Base-by-base conservation (phyloP, 2,113 vertebrate genomes). In the Sialia sialis region DNA sequence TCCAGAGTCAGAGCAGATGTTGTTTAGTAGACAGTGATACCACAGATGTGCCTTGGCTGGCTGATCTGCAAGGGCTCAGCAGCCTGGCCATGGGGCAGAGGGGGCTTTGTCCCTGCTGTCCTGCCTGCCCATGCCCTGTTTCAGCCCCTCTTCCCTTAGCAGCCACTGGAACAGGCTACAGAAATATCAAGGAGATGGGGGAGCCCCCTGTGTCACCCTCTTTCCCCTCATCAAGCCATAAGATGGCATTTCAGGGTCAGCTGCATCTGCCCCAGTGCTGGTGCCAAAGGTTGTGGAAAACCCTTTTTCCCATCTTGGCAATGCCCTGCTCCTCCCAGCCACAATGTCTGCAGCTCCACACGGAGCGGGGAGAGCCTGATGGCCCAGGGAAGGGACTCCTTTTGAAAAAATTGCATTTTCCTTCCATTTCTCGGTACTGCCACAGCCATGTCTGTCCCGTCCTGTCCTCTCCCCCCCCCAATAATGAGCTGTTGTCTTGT, bases 401-500 rank as follows among this genome's bases (percentile, higher is more conserved):
- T 84, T 89, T 44, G 6, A 0, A 29, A 59, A 72, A 91, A 49
- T 10, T 82, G 84, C 75, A 93, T 94, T 96, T 91, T 84, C 87
- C 59, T 91, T 90, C 92, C 34, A 90, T 86, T 93, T 87, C 93
- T 93, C 77, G 75, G 76, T 26, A 38, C 79, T 6, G 3, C 81
- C 6, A 4, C 43, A 58, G 79, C 62, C 75, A 0, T 58, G 80
- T 52, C 70, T 4, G 0, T 84, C 95, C 49, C 19, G 21, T 87
- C 76, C 84, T 16, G 52, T 29, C 9, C 22, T 22, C 25, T 25
- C 46, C 90, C 96, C 97, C 95, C 94, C 96, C 95, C 95, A 86
- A 95, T 98, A 98, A 98, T 95, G 97, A 98, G 97, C 97, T 97
- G 98, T 98, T 98, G 98, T 98, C 97, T 97, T 98, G 98, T 91